phyloP scores from a whole-genome alignment of 2,797 vertebrate genomes.

The Typhlichthys eigenmanni region DNA sequence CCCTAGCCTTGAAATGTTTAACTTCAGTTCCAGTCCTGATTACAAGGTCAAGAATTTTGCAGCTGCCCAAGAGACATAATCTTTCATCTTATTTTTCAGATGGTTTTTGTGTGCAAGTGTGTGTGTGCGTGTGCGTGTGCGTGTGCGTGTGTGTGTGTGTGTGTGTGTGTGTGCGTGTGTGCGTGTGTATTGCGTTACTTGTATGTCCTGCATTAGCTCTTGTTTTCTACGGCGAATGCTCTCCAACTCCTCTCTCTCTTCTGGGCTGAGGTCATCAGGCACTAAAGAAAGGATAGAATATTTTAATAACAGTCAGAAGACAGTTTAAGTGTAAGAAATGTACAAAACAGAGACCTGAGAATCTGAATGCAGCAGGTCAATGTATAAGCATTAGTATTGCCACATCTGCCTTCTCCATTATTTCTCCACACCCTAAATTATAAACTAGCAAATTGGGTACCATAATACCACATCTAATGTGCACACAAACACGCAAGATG shows the following conservation, averaged over 20 bases:
- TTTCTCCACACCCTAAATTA: slow-evolving; percentile 29
- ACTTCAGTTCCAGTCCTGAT: slow-evolving; percentile 3
- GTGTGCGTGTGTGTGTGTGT: slow-evolving; percentile 12
- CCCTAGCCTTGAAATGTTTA: not conserved
- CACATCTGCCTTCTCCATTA: slow-evolving; percentile 1
- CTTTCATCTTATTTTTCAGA: not conserved
- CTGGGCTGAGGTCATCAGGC: slow-evolving; percentile 90
- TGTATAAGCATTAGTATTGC: slow-evolving; percentile 22
- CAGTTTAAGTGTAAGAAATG: slow-evolving; percentile 21
- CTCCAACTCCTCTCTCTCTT: slow-evolving; percentile 93
- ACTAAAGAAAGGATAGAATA: slow-evolving; percentile 67
- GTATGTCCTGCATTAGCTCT: slow-evolving; percentile 94
- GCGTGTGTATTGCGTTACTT: slow-evolving; percentile 72
- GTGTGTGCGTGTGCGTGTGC: no score
- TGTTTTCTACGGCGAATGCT: slow-evolving; percentile 92
- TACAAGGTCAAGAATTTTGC: slow-evolving; percentile 1
- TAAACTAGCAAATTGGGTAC: slow-evolving; percentile 4
- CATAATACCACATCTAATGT: slow-evolving; percentile 23
- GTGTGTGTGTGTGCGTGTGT: slow-evolving; percentile 13
- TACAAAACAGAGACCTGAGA: slow-evolving; percentile 29
- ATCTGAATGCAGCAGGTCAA: slow-evolving; percentile 42
- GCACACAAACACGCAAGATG: slow-evolving; percentile 25
- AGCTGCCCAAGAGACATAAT: not conserved
- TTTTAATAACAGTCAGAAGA: slow-evolving; percentile 10
- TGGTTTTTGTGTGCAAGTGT: slow-evolving; percentile 5